Conservation (phyloP, 2,113 vertebrate species). For the Eulacestoma nigropectus region DNA sequence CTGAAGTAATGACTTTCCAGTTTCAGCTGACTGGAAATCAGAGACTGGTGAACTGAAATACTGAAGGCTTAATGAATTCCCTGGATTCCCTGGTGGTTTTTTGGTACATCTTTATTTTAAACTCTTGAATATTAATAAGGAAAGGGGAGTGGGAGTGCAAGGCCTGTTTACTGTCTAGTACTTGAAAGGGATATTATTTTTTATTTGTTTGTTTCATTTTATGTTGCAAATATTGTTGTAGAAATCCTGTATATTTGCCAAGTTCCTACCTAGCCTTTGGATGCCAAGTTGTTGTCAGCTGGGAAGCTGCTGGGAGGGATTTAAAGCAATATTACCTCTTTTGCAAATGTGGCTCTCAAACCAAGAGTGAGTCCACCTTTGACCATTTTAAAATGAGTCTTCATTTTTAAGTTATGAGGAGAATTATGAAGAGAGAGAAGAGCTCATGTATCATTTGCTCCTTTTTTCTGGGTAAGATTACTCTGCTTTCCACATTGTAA, state of each 20-base stretch:
- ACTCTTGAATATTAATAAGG: conserved; percentile 70
- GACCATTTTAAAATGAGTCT: background rate
- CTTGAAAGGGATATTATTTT: conserved; percentile 29
- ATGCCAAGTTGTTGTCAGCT: conserved; percentile 77
- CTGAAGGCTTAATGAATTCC: conserved; percentile 58
- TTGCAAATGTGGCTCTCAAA: background rate
- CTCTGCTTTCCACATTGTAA: background rate
- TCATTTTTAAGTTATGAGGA: background rate
- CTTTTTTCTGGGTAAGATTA: background rate
- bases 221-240: conserved; percentile 65
- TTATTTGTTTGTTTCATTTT: conserved; percentile 32
- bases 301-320: conserved; percentile 18
- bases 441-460: background rate
- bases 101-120: conserved; percentile 65
- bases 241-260: conserved; percentile 68
- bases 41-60: conserved; percentile 47
- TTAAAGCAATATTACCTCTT: conserved; percentile 12
- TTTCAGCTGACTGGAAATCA: conserved; percentile 54
- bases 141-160: conserved; percentile 52
- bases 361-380: background rate
- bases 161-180: conserved; percentile 47
- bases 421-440: background rate
- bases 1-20: conserved; percentile 38
- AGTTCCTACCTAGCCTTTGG: conserved; percentile 50
- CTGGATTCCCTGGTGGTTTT: conserved; percentile 35